Evolutionary conservation across 2,888 invertebrate genomes (phyloP).

Genomic region (Lomographa bimaculata): DNA sequence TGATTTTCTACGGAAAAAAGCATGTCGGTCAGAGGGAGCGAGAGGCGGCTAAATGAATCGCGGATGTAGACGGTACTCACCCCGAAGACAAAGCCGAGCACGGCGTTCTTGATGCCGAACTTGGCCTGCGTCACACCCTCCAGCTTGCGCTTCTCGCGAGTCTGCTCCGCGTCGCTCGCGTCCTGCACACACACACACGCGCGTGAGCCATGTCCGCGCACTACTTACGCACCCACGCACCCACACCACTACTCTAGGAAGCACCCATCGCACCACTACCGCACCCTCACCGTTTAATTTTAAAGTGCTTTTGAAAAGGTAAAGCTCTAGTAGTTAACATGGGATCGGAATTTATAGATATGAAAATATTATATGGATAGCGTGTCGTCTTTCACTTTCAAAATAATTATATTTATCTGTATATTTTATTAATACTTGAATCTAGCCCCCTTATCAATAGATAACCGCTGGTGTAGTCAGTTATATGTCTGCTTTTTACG

Average conservation of each 20-base stretch:
- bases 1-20: slow-evolving; percentile 88
- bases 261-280: slow-evolving; percentile 4
- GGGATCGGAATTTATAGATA: too few species aligned
- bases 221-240: slow-evolving; percentile 38
- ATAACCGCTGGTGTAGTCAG: too few species aligned
- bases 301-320: too few species aligned
- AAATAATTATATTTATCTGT: too few species aligned
- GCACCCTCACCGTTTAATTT: slow-evolving; percentile 2
- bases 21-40: slow-evolving; percentile 24
- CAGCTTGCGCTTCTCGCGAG: slow-evolving; percentile 89
- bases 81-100: slow-evolving; percentile 92
- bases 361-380: too few species aligned
- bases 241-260: slow-evolving; percentile 23
- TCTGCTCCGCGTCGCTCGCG: slow-evolving; percentile 73
- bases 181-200: slow-evolving; percentile 63
- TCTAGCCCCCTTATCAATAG: too few species aligned
- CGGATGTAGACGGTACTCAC: slow-evolving; percentile 78
- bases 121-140: slow-evolving; percentile 85
- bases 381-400: too few species aligned
- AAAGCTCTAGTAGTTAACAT: too few species aligned
- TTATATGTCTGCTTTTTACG: too few species aligned
- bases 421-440: too few species aligned
- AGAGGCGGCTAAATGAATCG: not conserved
- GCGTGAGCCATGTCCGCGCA: slow-evolving; percentile 33
- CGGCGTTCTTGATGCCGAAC: slow-evolving; percentile 90